Evolutionary conservation across 2,113 vertebrate genomes (phyloP).

Genomic region (Rhinoderma darwinii): DNA sequence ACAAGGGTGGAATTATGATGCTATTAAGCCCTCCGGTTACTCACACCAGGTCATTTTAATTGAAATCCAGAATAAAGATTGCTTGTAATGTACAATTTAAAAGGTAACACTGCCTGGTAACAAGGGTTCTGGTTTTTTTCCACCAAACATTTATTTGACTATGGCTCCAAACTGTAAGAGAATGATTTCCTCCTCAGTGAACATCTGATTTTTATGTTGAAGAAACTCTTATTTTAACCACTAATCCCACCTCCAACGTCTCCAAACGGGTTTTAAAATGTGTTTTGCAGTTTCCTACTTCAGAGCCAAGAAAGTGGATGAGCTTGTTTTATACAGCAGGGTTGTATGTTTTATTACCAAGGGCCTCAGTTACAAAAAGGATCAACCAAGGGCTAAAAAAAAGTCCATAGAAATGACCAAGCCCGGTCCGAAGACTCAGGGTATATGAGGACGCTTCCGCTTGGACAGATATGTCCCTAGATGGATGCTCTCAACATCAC

Average conservation of each 20-base stretch:
- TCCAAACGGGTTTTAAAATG: slow-evolving; percentile 37
- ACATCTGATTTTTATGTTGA: slow-evolving; percentile 56
- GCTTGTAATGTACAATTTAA: slow-evolving; percentile 26
- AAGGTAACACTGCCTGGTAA: slow-evolving; percentile 23
- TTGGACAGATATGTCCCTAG: not conserved
- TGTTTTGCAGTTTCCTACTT: slow-evolving; percentile 45
- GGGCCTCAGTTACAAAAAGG: not conserved
- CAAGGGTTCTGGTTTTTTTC: slow-evolving; percentile 16
- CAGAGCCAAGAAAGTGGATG: slow-evolving; percentile 29
- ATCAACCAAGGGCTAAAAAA: not conserved
- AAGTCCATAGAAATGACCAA: not conserved
- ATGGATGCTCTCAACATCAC: not conserved
- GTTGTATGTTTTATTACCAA: not conserved
- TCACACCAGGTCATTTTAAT: slow-evolving; percentile 36
- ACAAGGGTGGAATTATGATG: slow-evolving; percentile 2
- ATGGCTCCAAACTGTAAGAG: slow-evolving; percentile 32
- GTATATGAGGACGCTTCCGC: not conserved
- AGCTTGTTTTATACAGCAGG: not conserved
- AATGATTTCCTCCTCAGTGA: slow-evolving; percentile 3
- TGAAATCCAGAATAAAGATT: not conserved
- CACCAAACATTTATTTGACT: slow-evolving; percentile 34
- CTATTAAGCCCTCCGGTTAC: slow-evolving; percentile 5
- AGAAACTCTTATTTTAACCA: slow-evolving; percentile 43
- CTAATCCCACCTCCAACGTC: slow-evolving; percentile 42
- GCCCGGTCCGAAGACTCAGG: not conserved